Evolutionary conservation across 2,797 vertebrate species (phyloP).

Genomic region (Crocidura indochinensis): DNA sequence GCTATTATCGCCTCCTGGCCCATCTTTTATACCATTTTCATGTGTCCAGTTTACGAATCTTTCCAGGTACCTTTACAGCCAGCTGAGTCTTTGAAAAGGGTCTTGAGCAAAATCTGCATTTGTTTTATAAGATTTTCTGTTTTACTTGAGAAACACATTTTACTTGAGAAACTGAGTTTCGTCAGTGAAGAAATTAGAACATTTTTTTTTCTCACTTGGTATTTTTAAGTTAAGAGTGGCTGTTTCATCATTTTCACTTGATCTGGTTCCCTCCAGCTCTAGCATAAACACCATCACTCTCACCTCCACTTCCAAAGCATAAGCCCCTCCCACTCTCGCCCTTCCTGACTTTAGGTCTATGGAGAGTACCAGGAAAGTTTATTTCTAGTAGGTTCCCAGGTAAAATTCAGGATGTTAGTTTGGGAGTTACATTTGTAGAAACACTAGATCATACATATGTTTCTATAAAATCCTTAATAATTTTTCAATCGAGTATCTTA

Average conservation of each 20-base stretch:
- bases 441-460: not conserved
- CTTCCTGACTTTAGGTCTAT: not conserved
- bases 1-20: no score
- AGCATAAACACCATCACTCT: not conserved
- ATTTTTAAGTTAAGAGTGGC: not conserved
- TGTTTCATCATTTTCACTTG: not conserved
- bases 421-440: not conserved
- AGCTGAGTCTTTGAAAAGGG: not conserved
- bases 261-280: not conserved
- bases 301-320: no score
- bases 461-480: not conserved
- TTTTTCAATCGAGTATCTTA: conserved; percentile 7
- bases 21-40: not conserved
- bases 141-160: not conserved
- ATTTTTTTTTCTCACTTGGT: not conserved
- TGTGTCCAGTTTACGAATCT: not conserved
- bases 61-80: not conserved
- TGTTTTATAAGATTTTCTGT: not conserved
- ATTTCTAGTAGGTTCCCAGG: not conserved
- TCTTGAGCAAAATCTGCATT: not conserved
- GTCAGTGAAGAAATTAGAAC: not conserved
- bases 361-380: no score
- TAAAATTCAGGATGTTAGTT: not conserved
- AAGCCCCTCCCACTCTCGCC: no score
- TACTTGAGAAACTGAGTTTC: no score